These are phyloP conservation scores for Morus bassanus DNA, from an alignment of 2,797 vertebrate species.

Conservation along the genomic window DNA sequence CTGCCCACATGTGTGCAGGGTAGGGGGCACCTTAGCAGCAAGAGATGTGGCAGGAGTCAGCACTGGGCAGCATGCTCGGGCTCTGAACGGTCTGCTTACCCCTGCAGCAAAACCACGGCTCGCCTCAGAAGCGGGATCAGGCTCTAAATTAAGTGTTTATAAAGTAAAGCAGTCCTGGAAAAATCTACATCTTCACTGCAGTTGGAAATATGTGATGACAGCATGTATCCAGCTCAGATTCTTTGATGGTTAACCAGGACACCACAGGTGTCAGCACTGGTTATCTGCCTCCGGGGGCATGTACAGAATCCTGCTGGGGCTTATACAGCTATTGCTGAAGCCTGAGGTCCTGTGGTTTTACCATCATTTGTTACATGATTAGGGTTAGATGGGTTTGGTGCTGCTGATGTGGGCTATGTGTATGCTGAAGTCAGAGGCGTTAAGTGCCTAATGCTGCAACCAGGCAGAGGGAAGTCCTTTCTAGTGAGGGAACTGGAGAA, in stretches of 20 bases:
- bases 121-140: fast-evolving
- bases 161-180: background rate
- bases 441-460: fast-evolving
- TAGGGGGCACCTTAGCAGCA: background rate
- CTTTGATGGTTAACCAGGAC: background rate
- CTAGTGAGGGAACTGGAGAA: background rate
- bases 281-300: fast-evolving
- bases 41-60: background rate
- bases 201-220: background rate
- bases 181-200: fast-evolving
- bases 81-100: background rate
- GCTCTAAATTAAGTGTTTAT: background rate
- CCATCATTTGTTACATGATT: fast-evolving
- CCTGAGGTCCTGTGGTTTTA: background rate
- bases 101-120: background rate
- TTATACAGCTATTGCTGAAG: background rate
- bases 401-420: background rate
- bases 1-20: fast-evolving
- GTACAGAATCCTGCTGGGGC: background rate
- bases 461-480: background rate
- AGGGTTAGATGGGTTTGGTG: background rate
- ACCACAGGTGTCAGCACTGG: background rate
- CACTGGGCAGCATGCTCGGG: background rate
- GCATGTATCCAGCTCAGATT: fast-evolving
- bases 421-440: fast-evolving